Base-by-base conservation (phyloP, 1,140 invertebrate genomes). In the Elymnias hypermnestra region DNA sequence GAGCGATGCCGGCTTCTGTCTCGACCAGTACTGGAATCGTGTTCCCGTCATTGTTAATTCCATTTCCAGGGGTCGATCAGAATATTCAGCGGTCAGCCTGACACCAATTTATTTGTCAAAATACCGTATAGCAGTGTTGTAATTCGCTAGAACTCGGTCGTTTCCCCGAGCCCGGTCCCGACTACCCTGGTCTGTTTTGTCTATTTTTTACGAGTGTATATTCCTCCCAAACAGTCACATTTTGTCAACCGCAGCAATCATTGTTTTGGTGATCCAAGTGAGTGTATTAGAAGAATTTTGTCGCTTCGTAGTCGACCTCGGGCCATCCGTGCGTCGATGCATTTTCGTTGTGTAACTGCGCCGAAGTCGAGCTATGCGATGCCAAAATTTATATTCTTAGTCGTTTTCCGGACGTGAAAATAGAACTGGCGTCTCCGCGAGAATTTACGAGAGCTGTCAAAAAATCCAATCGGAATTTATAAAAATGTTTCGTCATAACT, bases 41-140 rank as follows among this genome's bases (percentile, higher is more conserved):
- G 28, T 12, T 13, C 10, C 9, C 25, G 18, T 19, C 40, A 25
- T 49, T 15, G 13, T 47, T 42, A 22, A 53, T 49, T 58, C 35
- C n/a, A n/a, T n/a, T n/a, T n/a, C n/a, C n/a, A n/a, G n/a, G n/a
- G n/a, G n/a, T n/a, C n/a, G n/a, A n/a, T n/a, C n/a, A n/a, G n/a
- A n/a, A n/a, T n/a, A n/a, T n/a, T n/a, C n/a, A n/a, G n/a, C n/a
- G n/a, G n/a, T 55, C 35, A 49, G 56, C 57, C 68, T 71, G 66
- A 76, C 70, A 79, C 58, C 77, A 75, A 78, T 65, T 69, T 69
- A 84, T 74, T 83, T 82, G 75, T 82, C 81, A 82, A 77, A 83
- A 65, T 52, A 76, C 70, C 70, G 66, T 79, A 68, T 8, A n/a
- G n/a, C n/a, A n/a, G n/a, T n/a, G n/a, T n/a, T n/a, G n/a, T n/a